These are phyloP conservation scores for Eleutherodactylus coqui DNA, from an alignment of 2,797 vertebrate species.

Conservation along the genomic window DNA sequence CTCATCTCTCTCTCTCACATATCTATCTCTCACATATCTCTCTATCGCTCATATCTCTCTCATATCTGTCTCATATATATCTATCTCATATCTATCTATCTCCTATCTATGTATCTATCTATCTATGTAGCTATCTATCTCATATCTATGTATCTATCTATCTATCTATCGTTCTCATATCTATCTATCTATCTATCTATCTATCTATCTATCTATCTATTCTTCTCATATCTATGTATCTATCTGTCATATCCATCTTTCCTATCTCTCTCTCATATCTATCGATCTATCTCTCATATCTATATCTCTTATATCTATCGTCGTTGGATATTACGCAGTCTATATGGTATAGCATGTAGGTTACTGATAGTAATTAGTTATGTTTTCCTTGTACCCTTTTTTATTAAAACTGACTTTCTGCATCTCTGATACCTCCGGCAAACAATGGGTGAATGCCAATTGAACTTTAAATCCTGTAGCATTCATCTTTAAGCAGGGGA, in stretches of 20 bases:
- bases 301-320: background rate
- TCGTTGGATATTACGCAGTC: too few relatives aligned
- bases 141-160: background rate
- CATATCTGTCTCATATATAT: too few relatives aligned
- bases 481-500: background rate
- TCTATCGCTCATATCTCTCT: too few relatives aligned
- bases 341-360: background rate
- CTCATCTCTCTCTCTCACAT: too few relatives aligned
- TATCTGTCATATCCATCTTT: background rate
- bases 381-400: background rate
- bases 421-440: background rate
- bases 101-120: too few relatives aligned
- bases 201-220: background rate
- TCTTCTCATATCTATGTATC: too few relatives aligned
- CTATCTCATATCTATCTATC: too few relatives aligned
- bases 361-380: background rate
- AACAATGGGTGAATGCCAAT: background rate
- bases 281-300: background rate
- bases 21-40: too few relatives aligned
- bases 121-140: too few relatives aligned
- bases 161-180: slow-evolving; percentile 12
- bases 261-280: background rate
- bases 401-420: background rate
- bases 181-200: slow-evolving; percentile 4
- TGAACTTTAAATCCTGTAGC: background rate